phyloP scores from a whole-genome alignment of 2,888 invertebrate species.

The Latrodectus hesperus region DNA sequence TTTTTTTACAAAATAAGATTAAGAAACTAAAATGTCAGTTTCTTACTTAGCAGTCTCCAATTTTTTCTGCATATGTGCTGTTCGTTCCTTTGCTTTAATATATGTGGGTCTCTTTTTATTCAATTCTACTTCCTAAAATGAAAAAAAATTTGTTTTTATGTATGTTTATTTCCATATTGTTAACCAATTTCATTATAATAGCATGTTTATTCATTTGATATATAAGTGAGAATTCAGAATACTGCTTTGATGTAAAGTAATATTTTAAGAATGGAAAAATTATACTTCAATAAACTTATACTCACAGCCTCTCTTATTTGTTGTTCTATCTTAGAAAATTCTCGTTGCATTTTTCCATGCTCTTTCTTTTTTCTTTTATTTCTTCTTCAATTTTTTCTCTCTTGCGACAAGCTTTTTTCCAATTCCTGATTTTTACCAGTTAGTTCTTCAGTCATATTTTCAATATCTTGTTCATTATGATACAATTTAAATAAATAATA shows the following conservation, averaged over 20 bases:
- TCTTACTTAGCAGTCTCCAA: constrained; percentile 84
- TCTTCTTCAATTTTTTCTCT: constrained; percentile 92
- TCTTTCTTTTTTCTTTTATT: constrained; percentile 95
- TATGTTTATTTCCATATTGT: no score
- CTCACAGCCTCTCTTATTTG: constrained; percentile 91
- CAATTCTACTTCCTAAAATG: constrained; percentile 88
- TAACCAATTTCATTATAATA: neutral
- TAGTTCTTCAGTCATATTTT: constrained; percentile 85
- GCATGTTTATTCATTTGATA: neutral
- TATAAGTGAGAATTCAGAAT: neutral
- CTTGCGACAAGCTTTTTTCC: constrained; percentile 85
- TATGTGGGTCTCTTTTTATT: constrained; percentile 95
- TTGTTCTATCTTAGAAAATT: constrained; percentile 94
- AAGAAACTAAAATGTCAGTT: no score
- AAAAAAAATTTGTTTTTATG: constrained; percentile 83
- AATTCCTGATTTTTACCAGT: constrained; percentile 87
- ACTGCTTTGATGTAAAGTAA: no score
- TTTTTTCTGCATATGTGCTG: constrained; percentile 96
- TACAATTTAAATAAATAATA: constrained; percentile 94
- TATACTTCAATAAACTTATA: neutral
- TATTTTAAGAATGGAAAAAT: neutral
- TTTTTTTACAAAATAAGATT: constrained; percentile 45
- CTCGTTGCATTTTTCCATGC: constrained; percentile 87
- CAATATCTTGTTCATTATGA: constrained; percentile 94
- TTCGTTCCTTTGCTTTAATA: constrained; percentile 97